Percentiles rank a stretch among this genome's conserved stretches.
phyloP scores from a whole-genome alignment of 1,140 invertebrate species.

The Drosophila sulfurigaster region DNA sequence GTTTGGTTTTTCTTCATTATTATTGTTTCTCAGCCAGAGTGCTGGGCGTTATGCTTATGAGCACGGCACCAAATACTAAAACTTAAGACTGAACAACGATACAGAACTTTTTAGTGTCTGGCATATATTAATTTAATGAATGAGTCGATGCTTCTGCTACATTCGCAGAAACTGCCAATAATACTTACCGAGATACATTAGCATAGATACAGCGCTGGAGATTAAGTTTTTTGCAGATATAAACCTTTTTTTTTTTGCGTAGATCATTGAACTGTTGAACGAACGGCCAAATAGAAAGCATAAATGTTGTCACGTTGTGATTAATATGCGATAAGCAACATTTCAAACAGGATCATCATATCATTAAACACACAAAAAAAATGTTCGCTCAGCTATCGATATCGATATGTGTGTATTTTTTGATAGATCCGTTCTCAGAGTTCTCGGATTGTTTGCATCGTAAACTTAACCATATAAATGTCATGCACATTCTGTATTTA shows the following conservation, averaged over 20 bases:
- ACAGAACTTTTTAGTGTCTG: constrained; percentile 36
- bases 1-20: constrained; percentile 22
- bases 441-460: constrained; percentile 3
- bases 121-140: constrained; percentile 78
- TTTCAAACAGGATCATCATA: constrained; percentile 1
- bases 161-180: constrained; percentile 73
- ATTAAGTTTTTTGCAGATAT: neutral
- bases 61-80: constrained; percentile 35
- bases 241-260: neutral
- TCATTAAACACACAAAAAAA: neutral
- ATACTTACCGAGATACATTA: constrained; percentile 52
- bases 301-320: constrained; percentile 3
- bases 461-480: constrained; percentile 46
- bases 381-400: no score
- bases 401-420: neutral
- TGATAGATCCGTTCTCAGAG: neutral
- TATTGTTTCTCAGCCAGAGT: neutral
- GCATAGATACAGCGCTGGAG: constrained; percentile 5
- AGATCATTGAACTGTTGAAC: constrained; percentile 58
- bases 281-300: constrained; percentile 12
- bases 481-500: constrained; percentile 41
- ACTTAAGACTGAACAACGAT: constrained; percentile 37
- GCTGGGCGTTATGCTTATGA: constrained; percentile 65
- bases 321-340: constrained; percentile 4
- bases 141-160: constrained; percentile 54